Conservation (phyloP, 2,888 invertebrate species). For the Acleris holmiana region DNA sequence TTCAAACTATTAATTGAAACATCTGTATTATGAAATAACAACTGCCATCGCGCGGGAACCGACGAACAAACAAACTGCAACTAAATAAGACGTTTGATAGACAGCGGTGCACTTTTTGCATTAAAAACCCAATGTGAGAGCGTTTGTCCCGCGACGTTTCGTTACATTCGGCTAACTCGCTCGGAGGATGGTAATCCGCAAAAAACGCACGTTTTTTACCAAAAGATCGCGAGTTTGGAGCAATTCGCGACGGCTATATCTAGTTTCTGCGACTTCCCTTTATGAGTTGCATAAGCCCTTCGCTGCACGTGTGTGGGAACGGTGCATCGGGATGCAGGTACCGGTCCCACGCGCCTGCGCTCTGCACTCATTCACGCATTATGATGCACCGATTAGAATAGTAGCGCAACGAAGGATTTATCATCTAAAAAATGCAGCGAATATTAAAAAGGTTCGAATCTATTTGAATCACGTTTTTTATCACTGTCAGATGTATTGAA, state of each 20-base stretch:
- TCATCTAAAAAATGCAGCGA: too few species aligned
- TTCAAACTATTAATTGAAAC: not conserved
- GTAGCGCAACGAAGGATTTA: too few species aligned
- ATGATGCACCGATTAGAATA: not conserved
- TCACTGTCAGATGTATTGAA: too few species aligned
- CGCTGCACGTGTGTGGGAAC: constrained; percentile 1
- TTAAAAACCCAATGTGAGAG: constrained; percentile 17
- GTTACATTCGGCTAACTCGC: constrained; percentile 19
- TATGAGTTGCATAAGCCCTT: constrained; percentile 19
- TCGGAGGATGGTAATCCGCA: constrained; percentile 44
- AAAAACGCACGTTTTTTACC: constrained; percentile 59
- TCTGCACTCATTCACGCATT: constrained; percentile 19
- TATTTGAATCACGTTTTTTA: too few species aligned
- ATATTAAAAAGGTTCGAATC: too few species aligned
- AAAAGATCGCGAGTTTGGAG: constrained; percentile 46
- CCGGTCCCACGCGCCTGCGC: constrained; percentile 26
- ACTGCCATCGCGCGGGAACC: constrained; percentile 3
- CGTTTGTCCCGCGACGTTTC: constrained; percentile 17
- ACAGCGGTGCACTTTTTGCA: constrained; percentile 16
- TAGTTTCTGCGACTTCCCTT: constrained; percentile 59
- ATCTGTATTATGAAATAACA: not conserved
- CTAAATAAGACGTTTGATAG: constrained; percentile 27
- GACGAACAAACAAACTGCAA: constrained; percentile 6
- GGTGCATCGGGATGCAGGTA: constrained; percentile 35
- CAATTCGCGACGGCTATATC: constrained; percentile 38